Conservation (phyloP, 2,797 vertebrate genomes). For the Fistularia commersonii region DNA sequence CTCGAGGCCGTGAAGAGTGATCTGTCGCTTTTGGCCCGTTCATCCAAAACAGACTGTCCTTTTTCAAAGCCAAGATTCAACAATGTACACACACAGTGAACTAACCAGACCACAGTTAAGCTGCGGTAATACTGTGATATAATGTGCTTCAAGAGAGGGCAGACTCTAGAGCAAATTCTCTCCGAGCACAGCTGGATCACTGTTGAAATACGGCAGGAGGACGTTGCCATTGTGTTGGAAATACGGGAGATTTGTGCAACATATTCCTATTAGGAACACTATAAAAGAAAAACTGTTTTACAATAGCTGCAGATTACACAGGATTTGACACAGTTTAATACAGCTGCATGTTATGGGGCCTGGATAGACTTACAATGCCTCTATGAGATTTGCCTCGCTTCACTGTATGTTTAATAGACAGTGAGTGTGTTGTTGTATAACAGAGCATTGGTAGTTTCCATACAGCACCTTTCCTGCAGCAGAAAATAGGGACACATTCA, state of each 20-base stretch:
- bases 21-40: constrained; percentile 40
- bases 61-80: constrained; percentile 35
- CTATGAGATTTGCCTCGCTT: constrained; percentile 17
- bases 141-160: not conserved
- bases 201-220: not conserved
- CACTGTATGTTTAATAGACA: constrained; percentile 26
- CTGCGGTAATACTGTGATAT: constrained; percentile 4
- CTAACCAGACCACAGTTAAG: not conserved
- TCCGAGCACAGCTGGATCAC: constrained; percentile 2
- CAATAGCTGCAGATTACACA: constrained; percentile 56
- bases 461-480: too few species aligned
- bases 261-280: constrained; percentile 34
- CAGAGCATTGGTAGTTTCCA: too few species aligned
- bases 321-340: constrained; percentile 46
- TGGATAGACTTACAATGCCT: constrained; percentile 35
- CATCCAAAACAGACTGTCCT: constrained; percentile 53
- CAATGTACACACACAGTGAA: constrained; percentile 2
- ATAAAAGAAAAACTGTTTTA: constrained; percentile 22
- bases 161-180: constrained; percentile 8
- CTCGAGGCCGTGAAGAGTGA: constrained; percentile 34
- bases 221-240: not conserved
- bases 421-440: constrained; percentile 27
- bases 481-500: too few species aligned
- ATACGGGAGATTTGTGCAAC: constrained; percentile 23
- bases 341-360: constrained; percentile 30